Evolutionary conservation across 2,797 vertebrate genomes (phyloP).

Genomic region (Anguilla obscura): DNA sequence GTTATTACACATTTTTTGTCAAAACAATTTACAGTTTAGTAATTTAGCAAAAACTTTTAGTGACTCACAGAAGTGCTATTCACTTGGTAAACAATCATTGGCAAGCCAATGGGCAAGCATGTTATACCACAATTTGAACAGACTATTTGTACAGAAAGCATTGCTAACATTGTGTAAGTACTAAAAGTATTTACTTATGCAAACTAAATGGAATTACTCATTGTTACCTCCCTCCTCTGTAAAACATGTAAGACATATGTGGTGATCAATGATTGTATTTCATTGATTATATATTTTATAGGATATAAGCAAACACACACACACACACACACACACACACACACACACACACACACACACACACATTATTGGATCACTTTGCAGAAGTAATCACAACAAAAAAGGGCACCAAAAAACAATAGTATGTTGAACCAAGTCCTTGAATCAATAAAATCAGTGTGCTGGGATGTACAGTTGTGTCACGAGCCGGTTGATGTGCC

Average conservation of each 20-base stretch:
- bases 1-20: no score
- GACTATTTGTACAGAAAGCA: neutral
- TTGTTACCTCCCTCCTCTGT: neutral
- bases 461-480: neutral
- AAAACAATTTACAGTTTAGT: no score
- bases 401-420: constrained; percentile 23
- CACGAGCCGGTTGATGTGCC: neutral
- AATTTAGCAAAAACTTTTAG: neutral
- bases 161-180: neutral
- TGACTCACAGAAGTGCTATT: neutral
- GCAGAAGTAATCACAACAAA: neutral
- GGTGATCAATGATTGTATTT: neutral
- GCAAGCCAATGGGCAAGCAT: neutral
- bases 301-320: neutral
- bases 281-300: neutral
- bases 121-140: neutral
- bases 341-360: constrained; percentile 1
- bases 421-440: constrained; percentile 2
- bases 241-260: neutral
- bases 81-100: neutral
- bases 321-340: constrained; percentile 5
- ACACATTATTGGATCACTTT: constrained; percentile 3
- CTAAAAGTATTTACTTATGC: neutral
- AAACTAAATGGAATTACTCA: neutral
- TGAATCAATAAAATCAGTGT: constrained; percentile 22